Percentiles rank a stretch among this genome's conserved stretches.
Evolutionary conservation across 2,797 vertebrate species (phyloP).

Genomic region (Gouania willdenowi): DNA sequence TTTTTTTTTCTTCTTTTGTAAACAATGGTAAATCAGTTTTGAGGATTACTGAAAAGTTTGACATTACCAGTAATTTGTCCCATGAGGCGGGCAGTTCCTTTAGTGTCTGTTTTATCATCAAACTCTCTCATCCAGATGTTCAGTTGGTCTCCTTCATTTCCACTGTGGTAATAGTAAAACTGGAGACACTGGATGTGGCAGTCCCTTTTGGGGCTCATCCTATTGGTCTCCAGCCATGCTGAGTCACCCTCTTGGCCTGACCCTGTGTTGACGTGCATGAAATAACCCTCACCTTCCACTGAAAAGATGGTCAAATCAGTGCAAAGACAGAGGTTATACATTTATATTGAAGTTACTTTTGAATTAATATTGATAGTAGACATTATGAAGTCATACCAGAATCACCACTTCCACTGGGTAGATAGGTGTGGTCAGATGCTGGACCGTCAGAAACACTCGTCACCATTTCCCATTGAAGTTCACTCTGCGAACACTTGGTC

Average conservation of each 20-base stretch:
- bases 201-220: constrained; percentile 69
- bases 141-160: constrained; percentile 64
- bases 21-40: too few relatives aligned
- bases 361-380: too few relatives aligned
- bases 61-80: constrained; percentile 43
- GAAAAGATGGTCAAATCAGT: not conserved
- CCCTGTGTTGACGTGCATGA: constrained; percentile 80
- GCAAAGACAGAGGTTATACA: too few relatives aligned
- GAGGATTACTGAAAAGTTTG: too few relatives aligned
- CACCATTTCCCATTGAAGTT: constrained; percentile 17
- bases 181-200: constrained; percentile 82
- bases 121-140: constrained; percentile 81
- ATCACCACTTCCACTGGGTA: constrained; percentile 6
- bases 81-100: constrained; percentile 15
- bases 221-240: constrained; percentile 73
- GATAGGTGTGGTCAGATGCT: constrained; percentile 35
- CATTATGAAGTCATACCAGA: constrained; percentile 15
- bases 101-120: constrained; percentile 13
- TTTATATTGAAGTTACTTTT: not conserved
- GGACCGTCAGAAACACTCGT: not conserved
- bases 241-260: constrained; percentile 41
- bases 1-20: too few relatives aligned
- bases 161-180: constrained; percentile 83
- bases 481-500: constrained; percentile 8
- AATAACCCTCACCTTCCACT: constrained; percentile 61